Base-by-base conservation (phyloP, 2,888 invertebrate species). In the Agonopterix alstromeriana region DNA sequence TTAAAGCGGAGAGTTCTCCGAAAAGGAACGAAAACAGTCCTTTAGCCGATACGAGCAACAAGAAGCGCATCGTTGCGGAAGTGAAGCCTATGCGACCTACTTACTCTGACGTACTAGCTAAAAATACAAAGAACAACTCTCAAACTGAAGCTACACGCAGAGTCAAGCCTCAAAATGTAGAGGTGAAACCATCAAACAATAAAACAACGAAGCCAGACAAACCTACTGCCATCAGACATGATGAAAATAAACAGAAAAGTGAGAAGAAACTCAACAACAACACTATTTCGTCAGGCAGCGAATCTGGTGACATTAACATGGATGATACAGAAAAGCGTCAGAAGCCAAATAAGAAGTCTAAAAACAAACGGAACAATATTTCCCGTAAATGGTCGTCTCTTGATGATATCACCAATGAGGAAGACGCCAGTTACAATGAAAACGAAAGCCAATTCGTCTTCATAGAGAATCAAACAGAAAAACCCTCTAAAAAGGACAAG, bases 21-120 rank as follows among this genome's bases (percentile, higher is more conserved):
- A 89, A 86, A 52, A 71, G 82, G 50, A 83, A 82, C 72, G 88
- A 86, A 54, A 81, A 77, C 51, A 82, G 79, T 51, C 87, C 86
- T 14, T 59, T 88, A 46, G 90, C 90, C 60, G 90, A 90, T 50
- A 90, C 90, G 27, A 89, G 87, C 56, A 88, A 78, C 51, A 92
- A 92, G 60, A 94, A 93, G 49, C 90, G 95, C 46, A 95, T 94
- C 73, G 92, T 95, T 0, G 95, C 95, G 38, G 95, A 95, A 82
- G 95, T 96, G 0, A 94, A 94, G 65, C 95, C 95, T 0, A 95
- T 95, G 95, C 90, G 95, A 48, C 95, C 95, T 46, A 93, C 94
- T 10, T 96, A 96, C 73, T 96, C 96, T 0, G 95, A 95, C 82
- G 95, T 96, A 7, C 72, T 96, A 42, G 93, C 94, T 35, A 96